Percentiles rank a stretch among this genome's conserved stretches.
phyloP scores from a whole-genome alignment of 2,113 vertebrate genomes.

The Lamprologus sp. region DNA sequence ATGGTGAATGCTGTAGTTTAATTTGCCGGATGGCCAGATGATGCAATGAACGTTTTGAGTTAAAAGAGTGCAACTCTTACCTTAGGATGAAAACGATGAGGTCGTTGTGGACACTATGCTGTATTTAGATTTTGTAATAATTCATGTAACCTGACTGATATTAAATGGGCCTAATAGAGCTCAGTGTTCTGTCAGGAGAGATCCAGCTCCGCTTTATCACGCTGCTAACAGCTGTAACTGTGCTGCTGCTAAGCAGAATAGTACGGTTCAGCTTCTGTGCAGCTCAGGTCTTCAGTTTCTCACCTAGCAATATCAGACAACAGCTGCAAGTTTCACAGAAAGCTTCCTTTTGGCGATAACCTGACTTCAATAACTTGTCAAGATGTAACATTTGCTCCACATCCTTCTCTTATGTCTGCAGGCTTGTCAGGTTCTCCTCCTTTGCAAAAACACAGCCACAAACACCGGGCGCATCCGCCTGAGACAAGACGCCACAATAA shows the following conservation, averaged over 20 bases:
- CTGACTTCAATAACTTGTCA: not conserved
- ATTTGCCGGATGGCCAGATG: not conserved
- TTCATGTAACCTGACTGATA: not conserved
- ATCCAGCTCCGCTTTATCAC: not conserved
- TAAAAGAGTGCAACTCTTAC: not conserved
- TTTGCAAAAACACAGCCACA: not conserved
- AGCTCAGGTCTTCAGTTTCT: not conserved
- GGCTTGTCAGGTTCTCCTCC: not conserved
- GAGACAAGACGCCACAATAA: not conserved
- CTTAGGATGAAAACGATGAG: not conserved
- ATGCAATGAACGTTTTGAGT: not conserved
- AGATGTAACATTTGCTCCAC: conserved; percentile 3
- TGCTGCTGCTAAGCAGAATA: not conserved
- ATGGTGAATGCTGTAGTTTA: not conserved
- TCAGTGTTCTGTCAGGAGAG: not conserved
- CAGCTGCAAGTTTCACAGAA: not conserved
- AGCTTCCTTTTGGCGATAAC: not conserved
- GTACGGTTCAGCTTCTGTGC: not conserved
- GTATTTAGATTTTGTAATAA: not conserved
- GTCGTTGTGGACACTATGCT: not conserved
- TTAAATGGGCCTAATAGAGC: not conserved
- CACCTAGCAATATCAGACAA: not conserved
- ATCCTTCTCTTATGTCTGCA: not conserved
- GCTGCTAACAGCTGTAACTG: not conserved
- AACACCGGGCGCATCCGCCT: not conserved